Evolutionary conservation across 1,140 invertebrate species (phyloP).

Genomic region (Hestina assimilis): DNA sequence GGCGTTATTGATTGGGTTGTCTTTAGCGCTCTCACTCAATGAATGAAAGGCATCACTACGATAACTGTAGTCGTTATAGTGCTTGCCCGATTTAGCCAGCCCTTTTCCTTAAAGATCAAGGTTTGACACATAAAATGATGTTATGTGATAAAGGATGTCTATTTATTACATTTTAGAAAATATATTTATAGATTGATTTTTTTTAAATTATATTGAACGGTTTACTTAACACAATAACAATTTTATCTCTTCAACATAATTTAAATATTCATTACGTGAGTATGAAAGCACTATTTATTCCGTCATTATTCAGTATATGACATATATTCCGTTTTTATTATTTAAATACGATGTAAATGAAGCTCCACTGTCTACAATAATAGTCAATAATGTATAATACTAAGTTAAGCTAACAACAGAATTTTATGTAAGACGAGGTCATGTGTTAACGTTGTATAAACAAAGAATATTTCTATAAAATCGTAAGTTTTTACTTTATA

Average conservation of each 20-base stretch:
- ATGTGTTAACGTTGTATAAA: not conserved
- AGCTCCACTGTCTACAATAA: not conserved
- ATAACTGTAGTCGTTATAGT: no score
- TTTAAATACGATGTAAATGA: slow-evolving; percentile 6
- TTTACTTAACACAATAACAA: not conserved
- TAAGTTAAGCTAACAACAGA: not conserved
- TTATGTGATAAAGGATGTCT: no score
- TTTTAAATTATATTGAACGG: no score
- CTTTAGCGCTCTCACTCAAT: no score
- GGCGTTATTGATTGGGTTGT: no score
- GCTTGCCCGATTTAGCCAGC: no score
- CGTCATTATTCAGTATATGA: not conserved
- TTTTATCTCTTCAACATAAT: not conserved
- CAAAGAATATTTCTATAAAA: not conserved
- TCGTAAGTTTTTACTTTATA: not conserved
- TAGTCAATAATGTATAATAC: not conserved
- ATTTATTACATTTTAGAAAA: no score
- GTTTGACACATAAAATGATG: no score
- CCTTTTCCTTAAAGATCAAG: no score
- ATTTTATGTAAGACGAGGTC: not conserved
- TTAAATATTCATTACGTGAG: not conserved
- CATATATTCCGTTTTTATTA: slow-evolving; percentile 1
- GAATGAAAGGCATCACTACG: no score
- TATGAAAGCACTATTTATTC: not conserved
- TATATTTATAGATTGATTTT: no score